Evolutionary conservation across 2,888 invertebrate species (phyloP).

Genomic region (Mylabris sibirica): DNA sequence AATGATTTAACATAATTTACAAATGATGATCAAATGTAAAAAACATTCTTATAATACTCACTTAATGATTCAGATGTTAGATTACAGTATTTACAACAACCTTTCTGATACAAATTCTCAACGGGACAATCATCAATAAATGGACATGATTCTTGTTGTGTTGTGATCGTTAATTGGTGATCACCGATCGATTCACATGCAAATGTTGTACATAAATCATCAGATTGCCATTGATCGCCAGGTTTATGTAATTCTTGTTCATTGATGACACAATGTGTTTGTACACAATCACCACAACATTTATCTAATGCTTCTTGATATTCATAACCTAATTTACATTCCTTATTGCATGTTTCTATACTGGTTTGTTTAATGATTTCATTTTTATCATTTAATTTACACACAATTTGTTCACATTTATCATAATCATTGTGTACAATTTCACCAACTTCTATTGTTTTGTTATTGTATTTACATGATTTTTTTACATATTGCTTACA

Average conservation of each 20-base stretch:
- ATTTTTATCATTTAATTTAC: slow-evolving; percentile 60
- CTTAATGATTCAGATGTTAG: slow-evolving; percentile 62
- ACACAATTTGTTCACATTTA: slow-evolving; percentile 65
- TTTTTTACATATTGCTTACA: slow-evolving; percentile 65
- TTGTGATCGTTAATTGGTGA: slow-evolving; percentile 60
- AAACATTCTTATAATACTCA: slow-evolving; percentile 48
- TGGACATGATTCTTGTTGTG: slow-evolving; percentile 66
- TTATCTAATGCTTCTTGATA: slow-evolving; percentile 61
- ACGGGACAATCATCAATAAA: slow-evolving; percentile 67
- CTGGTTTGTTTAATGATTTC: slow-evolving; percentile 64
- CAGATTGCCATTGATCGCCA: slow-evolving; percentile 68
- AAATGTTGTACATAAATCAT: slow-evolving; percentile 70
- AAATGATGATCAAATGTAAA: background rate
- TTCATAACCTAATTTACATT: slow-evolving; percentile 67
- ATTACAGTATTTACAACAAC: slow-evolving; percentile 75
- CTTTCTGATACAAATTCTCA: slow-evolving; percentile 66
- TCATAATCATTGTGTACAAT: slow-evolving; percentile 59
- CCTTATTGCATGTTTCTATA: slow-evolving; percentile 64
- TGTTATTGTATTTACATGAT: slow-evolving; percentile 65
- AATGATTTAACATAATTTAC: slow-evolving; percentile 3
- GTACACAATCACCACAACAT: slow-evolving; percentile 74
- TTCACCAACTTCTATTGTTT: slow-evolving; percentile 62
- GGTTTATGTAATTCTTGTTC: slow-evolving; percentile 60
- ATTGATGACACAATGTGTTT: slow-evolving; percentile 68
- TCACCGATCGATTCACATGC: slow-evolving; percentile 63